Evolutionary conservation across 1,140 invertebrate species (phyloP).

Genomic region (Pentalonia nigronervosa): DNA sequence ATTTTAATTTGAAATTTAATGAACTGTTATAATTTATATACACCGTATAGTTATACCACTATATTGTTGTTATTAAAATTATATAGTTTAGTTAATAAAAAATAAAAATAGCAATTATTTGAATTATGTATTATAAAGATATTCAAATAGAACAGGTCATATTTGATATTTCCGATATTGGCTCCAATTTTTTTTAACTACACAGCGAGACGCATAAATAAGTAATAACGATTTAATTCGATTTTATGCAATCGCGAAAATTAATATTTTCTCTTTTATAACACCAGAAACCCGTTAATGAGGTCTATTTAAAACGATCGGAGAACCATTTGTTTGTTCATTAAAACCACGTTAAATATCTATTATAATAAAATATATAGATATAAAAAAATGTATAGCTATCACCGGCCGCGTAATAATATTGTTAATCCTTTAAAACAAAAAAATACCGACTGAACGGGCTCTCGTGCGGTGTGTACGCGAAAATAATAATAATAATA

Average conservation of each 20-base stretch:
- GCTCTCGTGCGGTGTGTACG: background rate
- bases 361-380: background rate
- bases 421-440: background rate
- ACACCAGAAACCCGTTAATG: background rate
- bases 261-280: background rate
- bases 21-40: background rate
- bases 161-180: background rate
- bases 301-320: background rate
- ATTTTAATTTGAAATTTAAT: slow-evolving; percentile 19
- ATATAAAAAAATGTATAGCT: background rate
- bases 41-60: background rate
- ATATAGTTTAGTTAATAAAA: background rate
- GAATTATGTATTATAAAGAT: no score
- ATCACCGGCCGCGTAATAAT: background rate
- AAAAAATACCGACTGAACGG: background rate
- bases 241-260: background rate
- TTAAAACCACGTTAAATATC: background rate
- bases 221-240: background rate
- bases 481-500: background rate
- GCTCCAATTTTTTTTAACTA: background rate
- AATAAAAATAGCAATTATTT: background rate
- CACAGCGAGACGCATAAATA: background rate
- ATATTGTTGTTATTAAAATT: no score
- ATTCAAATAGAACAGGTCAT: background rate
- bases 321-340: background rate